Conservation (phyloP, 2,113 vertebrate species). For the Odobenus rosmarus region DNA sequence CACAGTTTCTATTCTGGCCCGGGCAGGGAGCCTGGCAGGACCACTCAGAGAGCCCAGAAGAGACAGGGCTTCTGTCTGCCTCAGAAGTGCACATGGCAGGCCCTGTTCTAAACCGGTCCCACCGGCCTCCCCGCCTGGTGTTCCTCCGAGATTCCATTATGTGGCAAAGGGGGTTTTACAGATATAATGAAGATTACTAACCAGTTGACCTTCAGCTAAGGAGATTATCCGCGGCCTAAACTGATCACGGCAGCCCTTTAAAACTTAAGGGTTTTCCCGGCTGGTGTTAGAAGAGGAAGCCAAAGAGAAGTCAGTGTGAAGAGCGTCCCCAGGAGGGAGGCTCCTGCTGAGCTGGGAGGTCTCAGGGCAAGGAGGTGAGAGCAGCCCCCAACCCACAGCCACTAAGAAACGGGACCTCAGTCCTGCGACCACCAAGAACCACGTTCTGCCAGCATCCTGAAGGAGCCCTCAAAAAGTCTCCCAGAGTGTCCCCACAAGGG, state of each 20-base stretch:
- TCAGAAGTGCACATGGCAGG: no score
- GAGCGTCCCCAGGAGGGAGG: accelerated
- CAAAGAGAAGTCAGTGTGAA: accelerated
- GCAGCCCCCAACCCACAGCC: neutral
- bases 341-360: neutral
- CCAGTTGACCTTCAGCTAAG: neutral
- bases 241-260: neutral
- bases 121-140: accelerated
- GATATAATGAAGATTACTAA: neutral
- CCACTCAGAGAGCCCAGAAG: accelerated
- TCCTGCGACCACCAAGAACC: neutral
- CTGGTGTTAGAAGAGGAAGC: neutral
- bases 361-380: neutral
- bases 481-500: accelerated
- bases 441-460: accelerated
- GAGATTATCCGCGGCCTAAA: neutral
- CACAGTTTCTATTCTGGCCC: neutral
- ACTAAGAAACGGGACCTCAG: neutral
- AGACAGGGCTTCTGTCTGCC: neutral
- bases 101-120: neutral
- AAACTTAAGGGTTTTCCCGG: neutral
- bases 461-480: no score
- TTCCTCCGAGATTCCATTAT: accelerated
- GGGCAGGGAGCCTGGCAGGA: neutral
- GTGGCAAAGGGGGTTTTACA: neutral